Conservation (phyloP, 2,888 invertebrate genomes). For the Dicyrtoma fusca region DNA sequence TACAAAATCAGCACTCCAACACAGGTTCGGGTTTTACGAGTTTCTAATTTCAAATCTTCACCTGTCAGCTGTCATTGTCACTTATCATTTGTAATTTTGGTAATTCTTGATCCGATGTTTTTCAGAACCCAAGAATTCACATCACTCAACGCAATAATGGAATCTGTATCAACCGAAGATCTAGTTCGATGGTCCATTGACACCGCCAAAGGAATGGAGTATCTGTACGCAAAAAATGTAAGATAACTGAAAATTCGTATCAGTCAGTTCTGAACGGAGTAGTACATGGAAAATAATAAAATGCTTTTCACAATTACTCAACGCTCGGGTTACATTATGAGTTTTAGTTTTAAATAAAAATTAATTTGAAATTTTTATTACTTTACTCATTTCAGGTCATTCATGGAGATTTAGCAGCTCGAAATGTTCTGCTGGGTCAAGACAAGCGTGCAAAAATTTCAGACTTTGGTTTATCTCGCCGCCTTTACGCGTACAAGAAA, state of each 20-base stretch:
- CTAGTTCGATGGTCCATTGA: constrained; percentile 23
- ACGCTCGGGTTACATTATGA: neutral
- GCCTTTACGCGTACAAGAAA: constrained; percentile 11
- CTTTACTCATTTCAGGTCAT: constrained; percentile 1
- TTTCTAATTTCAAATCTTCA: no score
- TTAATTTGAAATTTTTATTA: no score
- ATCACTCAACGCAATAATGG: no score
- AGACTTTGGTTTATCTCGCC: constrained; percentile 26
- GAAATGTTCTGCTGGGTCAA: constrained; percentile 13
- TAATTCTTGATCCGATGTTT: no score
- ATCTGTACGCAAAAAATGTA: constrained; percentile 2
- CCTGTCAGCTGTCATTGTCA: no score
- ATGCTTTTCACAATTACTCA: neutral
- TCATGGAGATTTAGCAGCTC: constrained; percentile 19
- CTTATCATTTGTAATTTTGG: no score
- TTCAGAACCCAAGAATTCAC: no score
- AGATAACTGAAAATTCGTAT: neutral
- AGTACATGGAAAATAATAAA: no score
- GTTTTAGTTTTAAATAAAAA: neutral
- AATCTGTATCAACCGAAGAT: constrained; percentile 11
- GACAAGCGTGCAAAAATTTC: constrained; percentile 27
- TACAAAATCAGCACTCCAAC: no score
- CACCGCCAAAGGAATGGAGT: constrained; percentile 25
- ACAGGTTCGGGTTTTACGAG: no score
- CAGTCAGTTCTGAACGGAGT: no score